A percentile compares a stretch with the other conserved stretches of the same genome.
phyloP scores from a whole-genome alignment of 2,797 vertebrate genomes.

The Poecile montanus region DNA sequence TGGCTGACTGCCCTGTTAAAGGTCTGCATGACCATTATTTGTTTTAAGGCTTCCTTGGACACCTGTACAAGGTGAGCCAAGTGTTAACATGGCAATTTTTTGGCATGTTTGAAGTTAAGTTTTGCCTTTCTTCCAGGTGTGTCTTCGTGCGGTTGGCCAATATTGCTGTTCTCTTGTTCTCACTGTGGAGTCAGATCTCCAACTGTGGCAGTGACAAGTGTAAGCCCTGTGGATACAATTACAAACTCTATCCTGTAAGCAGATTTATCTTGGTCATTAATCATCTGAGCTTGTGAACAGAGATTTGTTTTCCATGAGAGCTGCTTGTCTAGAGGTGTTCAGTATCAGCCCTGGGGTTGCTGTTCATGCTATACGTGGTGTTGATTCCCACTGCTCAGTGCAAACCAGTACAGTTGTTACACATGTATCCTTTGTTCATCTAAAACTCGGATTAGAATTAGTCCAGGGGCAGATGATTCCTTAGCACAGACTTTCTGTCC shows the following conservation, averaged over 20 bases:
- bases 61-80: neutral
- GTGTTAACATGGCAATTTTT: neutral
- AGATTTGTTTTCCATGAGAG: neutral
- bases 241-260: slow-evolving; percentile 87
- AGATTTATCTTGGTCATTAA: neutral
- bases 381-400: neutral
- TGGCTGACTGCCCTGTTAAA: neutral
- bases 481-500: neutral
- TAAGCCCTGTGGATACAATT: slow-evolving; percentile 88
- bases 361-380: rapidly evolving
- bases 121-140: slow-evolving; percentile 79
- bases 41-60: neutral
- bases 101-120: neutral
- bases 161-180: slow-evolving; percentile 90
- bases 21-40: neutral
- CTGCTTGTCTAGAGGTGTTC: neutral
- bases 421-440: neutral
- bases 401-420: neutral
- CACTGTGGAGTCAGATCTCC: slow-evolving; percentile 89
- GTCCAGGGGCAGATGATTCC: neutral
- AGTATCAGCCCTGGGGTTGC: neutral
- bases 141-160: slow-evolving; percentile 94
- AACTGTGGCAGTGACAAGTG: slow-evolving; percentile 75
- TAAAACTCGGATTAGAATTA: neutral
- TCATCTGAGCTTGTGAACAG: neutral